phyloP scores from a whole-genome alignment of 2,113 vertebrate genomes.

The Hippoglossus stenolepis region DNA sequence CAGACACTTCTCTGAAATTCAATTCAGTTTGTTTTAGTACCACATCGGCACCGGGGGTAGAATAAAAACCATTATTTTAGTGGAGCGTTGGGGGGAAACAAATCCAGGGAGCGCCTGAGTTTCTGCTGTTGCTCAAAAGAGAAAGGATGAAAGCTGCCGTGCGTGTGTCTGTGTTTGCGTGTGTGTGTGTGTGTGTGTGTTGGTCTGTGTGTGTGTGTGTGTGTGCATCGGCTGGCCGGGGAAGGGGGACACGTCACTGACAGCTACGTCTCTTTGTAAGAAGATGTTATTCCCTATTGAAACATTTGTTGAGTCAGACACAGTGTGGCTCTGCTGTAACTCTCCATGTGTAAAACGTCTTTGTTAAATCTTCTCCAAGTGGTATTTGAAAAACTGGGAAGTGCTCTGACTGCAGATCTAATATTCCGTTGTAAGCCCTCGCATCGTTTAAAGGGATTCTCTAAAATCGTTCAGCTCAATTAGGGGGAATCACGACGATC shows the following conservation, averaged over 20 bases:
- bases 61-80: constrained; percentile 32
- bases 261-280: constrained; percentile 40
- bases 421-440: not conserved
- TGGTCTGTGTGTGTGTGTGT: not conserved
- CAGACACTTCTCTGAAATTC: constrained; percentile 25
- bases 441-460: not conserved
- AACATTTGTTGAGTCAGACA: constrained; percentile 60
- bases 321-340: constrained; percentile 48
- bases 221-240: not conserved
- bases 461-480: not conserved
- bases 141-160: constrained; percentile 51
- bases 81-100: constrained; percentile 25
- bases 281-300: constrained; percentile 47
- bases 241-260: constrained; percentile 17
- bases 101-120: constrained; percentile 28
- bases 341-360: constrained; percentile 20
- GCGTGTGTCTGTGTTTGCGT: not conserved
- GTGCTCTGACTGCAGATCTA: not conserved
- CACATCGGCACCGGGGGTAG: constrained; percentile 1
- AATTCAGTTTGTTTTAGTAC: constrained; percentile 28
- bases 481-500: not conserved
- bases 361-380: constrained; percentile 20
- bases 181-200: no score
- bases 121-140: constrained; percentile 51
- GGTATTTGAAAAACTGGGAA: constrained; percentile 9